Conservation (phyloP, 1,140 invertebrate species). For the Sinella curviseta region DNA sequence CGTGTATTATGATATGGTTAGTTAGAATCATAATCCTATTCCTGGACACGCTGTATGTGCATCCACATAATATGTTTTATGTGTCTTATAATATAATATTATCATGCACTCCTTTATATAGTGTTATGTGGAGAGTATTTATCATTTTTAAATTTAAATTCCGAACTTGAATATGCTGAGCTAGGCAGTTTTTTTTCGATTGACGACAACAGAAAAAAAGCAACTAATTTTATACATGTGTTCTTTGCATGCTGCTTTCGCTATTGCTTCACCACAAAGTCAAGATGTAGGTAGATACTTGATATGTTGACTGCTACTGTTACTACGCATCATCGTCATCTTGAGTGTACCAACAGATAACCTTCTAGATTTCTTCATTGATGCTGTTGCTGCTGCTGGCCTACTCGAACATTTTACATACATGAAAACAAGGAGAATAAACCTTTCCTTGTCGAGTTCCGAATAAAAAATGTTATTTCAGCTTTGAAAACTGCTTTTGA, state of each 20-base stretch:
- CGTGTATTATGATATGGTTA: too few species aligned
- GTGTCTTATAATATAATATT: too few species aligned
- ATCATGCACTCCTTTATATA: too few species aligned
- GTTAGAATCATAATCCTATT: too few species aligned
- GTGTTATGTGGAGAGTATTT: too few species aligned
- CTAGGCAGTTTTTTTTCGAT: background rate
- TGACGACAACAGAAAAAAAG: background rate
- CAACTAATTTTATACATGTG: background rate
- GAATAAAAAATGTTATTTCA: slow-evolving; percentile 17
- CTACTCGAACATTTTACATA: background rate
- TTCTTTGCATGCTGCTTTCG: too few species aligned
- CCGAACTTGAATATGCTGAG: background rate
- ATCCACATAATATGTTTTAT: too few species aligned
- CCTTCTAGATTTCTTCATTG: background rate
- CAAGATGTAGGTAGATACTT: too few species aligned
- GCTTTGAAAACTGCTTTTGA: background rate
- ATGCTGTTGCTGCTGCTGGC: background rate
- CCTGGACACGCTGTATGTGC: too few species aligned
- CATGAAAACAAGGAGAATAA: background rate
- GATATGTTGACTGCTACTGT: background rate
- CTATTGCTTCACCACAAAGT: too few species aligned
- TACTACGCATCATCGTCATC: background rate
- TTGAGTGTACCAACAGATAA: background rate
- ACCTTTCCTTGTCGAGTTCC: background rate
- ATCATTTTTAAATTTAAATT: too few species aligned